Base-by-base conservation (phyloP, 2,113 vertebrate species). In the Gavia stellata region DNA sequence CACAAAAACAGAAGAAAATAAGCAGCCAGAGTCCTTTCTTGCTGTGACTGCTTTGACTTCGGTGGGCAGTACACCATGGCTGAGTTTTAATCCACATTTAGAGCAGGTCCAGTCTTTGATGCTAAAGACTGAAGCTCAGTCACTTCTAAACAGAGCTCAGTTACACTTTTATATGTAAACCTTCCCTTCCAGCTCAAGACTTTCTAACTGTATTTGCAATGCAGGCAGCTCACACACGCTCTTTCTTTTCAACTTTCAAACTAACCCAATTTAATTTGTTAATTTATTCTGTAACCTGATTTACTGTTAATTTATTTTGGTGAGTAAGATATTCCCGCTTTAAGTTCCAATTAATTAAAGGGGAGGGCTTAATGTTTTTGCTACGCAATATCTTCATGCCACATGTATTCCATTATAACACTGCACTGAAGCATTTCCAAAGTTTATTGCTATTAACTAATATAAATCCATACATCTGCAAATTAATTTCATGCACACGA, bases 251-350 rank as follows among this genome's bases (percentile, higher is more conserved):
- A 94, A 96, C 94, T 96, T 96, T 77, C 47, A 95, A 91, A 62
- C 85, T 90, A 93, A 93, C 55, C 63, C 12, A 25, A 95, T 97
- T 96, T 96, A 96, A 95, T 97, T 96, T 93, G 90, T 94, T 98
- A 97, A 97, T 98, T 96, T 97, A 98, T 97, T 98, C 95, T 88
- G 78, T 86, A 92, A 94, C 75, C 77, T 81, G 88, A 95, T 90
- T 90, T 83, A 81, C 83, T 91, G 92, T 84, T 96, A 94, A 95
- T 92, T 97, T 96, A 97, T 97, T 97, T 97, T 95, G 44, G 94
- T 96, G 44, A 74, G 52, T 88, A 96, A 97, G 92, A 98, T 97
- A 96, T 94, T 96, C 91, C 92, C 88, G 91, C 70, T 97, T 90
- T 95, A 97, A 96, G 85, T 94, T 96, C 94, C 97, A 95, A 83